Percentiles rank a stretch among this genome's conserved stretches.
phyloP scores from a whole-genome alignment of 53 echinoderm and acorn worm genomes.

The Apostichopus leukothele region DNA sequence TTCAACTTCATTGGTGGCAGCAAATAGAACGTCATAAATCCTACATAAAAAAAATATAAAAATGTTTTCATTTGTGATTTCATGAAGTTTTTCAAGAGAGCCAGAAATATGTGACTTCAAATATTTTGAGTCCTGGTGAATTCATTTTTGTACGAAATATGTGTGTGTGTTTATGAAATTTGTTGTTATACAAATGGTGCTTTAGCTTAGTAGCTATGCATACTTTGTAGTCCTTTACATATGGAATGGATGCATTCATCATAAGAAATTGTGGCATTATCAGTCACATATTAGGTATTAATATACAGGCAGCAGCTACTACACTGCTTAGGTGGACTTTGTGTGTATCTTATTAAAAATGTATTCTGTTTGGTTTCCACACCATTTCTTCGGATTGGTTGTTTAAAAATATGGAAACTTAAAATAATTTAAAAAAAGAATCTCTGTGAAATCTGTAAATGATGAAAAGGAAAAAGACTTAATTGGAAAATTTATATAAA shows the following conservation, averaged over 20 bases:
- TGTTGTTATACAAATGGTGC: constrained; percentile 5
- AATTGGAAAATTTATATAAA: constrained; percentile 34
- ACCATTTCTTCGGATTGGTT: neutral
- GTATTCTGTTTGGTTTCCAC: neutral
- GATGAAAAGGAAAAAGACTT: constrained; percentile 8
- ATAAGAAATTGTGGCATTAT: neutral
- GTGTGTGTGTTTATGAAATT: neutral
- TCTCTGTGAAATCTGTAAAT: constrained; percentile 39
- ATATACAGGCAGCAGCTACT: neutral
- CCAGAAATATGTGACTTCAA: no score
- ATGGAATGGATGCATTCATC: neutral
- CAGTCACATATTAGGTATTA: neutral
- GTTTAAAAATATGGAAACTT: neutral
- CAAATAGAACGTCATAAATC: neutral
- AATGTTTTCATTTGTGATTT: no score
- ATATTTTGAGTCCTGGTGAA: no score
- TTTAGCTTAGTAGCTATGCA: neutral
- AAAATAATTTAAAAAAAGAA: neutral
- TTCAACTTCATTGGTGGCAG: neutral
- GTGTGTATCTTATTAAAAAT: neutral
- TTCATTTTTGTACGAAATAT: neutral
- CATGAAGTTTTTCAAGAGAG: no score
- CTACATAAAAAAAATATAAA: neutral
- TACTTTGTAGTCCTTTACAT: neutral
- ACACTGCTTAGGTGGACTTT: neutral